These are phyloP conservation scores for Mus pahari DNA, from an alignment of 2,113 vertebrate genomes.

Conservation along the genomic window DNA sequence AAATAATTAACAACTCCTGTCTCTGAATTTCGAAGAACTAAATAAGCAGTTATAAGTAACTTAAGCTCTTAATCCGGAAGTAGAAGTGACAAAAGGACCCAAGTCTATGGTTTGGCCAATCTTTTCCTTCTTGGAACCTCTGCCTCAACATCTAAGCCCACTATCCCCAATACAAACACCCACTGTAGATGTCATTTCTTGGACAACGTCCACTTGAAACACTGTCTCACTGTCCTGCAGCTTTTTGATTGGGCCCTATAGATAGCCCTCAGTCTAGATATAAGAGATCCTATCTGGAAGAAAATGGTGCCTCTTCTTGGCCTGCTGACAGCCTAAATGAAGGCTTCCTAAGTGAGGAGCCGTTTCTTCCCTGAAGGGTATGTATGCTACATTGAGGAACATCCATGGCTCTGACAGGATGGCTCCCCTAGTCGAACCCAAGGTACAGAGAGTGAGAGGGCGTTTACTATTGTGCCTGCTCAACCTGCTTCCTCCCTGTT, in stretches of 20 bases:
- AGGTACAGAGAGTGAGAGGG: background rate
- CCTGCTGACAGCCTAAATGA: background rate
- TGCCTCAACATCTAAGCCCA: background rate
- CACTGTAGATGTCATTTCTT: background rate
- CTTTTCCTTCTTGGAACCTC: constrained; percentile 29
- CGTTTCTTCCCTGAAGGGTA: background rate
- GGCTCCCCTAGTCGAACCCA: background rate
- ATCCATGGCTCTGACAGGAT: background rate
- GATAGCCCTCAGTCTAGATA: background rate
- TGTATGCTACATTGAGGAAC: background rate
- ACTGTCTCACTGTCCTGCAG: too few relatives aligned
- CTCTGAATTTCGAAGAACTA: background rate
- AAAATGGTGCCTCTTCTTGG: background rate
- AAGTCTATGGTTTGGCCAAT: background rate
- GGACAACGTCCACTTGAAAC: too few relatives aligned
- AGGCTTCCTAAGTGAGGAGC: background rate
- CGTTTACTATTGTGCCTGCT: too few relatives aligned
- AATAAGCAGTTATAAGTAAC: background rate
- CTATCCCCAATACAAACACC: background rate
- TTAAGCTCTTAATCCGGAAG: constrained; percentile 40
- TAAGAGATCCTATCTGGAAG: background rate
- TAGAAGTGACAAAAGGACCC: background rate
- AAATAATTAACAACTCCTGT: constrained; percentile 31
- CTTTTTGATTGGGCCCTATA: too few relatives aligned
- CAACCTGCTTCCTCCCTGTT: background rate